A percentile compares a stretch with the other conserved stretches of the same genome.
Conservation (phyloP, 2,888 invertebrate species). For the Caenorhabditis sp. region DNA sequence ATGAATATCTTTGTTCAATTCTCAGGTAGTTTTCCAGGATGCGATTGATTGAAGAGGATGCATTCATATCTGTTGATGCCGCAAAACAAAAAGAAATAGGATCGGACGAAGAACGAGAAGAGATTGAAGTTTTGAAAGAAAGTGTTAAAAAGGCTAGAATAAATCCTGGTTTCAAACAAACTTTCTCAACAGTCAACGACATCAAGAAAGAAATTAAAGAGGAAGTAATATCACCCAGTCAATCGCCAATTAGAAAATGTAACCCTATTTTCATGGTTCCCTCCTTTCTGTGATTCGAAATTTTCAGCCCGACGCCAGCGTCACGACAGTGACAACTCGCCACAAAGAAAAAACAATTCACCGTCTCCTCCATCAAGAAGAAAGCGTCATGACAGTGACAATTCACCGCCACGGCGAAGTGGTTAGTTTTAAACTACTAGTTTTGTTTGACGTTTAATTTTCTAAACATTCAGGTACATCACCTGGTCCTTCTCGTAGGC, state of each 20-base stretch:
- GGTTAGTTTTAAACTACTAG: neutral
- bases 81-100: slow-evolving; percentile 35
- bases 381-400: slow-evolving; percentile 24
- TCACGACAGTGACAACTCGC: slow-evolving; percentile 19
- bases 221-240: slow-evolving; percentile 19
- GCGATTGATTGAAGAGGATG: slow-evolving; percentile 56
- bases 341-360: slow-evolving; percentile 26
- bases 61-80: slow-evolving; percentile 49
- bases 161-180: slow-evolving; percentile 32
- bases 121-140: slow-evolving; percentile 44
- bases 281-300: neutral
- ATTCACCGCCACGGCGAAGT: slow-evolving; percentile 14
- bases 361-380: slow-evolving; percentile 4
- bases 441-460: neutral
- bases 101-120: slow-evolving; percentile 44
- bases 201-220: slow-evolving; percentile 23
- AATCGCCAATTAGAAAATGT: slow-evolving; percentile 15
- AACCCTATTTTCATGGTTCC: neutral
- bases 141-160: slow-evolving; percentile 38
- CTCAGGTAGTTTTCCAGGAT: slow-evolving; percentile 36
- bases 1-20: neutral
- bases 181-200: slow-evolving; percentile 24
- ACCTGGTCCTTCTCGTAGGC: slow-evolving; percentile 14
- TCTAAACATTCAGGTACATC: slow-evolving; percentile 17
- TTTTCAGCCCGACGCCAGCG: neutral